Percentiles rank a stretch among this genome's conserved stretches.
These are phyloP conservation scores for Drosophila bocki DNA, from an alignment of 1,140 invertebrate genomes.

Conservation along the genomic window DNA sequence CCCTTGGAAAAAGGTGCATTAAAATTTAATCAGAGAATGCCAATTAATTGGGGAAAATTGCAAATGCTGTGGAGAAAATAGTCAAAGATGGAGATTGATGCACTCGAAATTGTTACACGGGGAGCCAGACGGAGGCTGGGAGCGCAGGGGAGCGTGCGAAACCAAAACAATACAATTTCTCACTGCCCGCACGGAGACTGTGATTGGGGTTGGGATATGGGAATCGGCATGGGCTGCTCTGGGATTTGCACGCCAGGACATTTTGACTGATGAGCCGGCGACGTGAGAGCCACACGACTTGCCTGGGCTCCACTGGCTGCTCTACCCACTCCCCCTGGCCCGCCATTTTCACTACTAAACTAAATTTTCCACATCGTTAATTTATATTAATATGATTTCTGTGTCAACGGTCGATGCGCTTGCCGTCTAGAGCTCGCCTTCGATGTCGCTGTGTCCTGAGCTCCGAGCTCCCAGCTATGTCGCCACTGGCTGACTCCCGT, in stretches of 20 bases:
- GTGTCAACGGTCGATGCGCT: conserved; percentile 79
- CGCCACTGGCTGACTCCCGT: conserved; percentile 46
- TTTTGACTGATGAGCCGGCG: conserved; percentile 77
- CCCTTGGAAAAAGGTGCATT: conserved; percentile 44
- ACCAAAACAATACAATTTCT: conserved; percentile 70
- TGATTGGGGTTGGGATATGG: conserved; percentile 32
- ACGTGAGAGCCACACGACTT: conserved; percentile 71
- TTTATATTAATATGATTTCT: conserved; percentile 85
- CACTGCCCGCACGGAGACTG: conserved; percentile 35
- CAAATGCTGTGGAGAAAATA: conserved; percentile 7
- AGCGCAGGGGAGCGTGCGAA: conserved; percentile 5
- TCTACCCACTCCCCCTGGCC: conserved; percentile 25
- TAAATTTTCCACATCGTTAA: conserved; percentile 85
- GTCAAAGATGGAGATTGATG: conserved; percentile 60
- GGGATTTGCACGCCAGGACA: conserved; percentile 74
- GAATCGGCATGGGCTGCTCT: conserved; percentile 34
- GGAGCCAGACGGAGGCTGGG: background rate
- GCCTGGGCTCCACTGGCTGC: conserved; percentile 20
- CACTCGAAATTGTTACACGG: conserved; percentile 29
- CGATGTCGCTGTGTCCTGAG: conserved; percentile 4
- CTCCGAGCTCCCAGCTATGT: conserved; percentile 9
- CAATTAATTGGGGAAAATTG: conserved; percentile 71
- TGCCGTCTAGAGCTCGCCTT: conserved; percentile 54
- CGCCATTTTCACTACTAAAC: conserved; percentile 84
- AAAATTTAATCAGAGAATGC: conserved; percentile 44